Conservation (phyloP, 2,113 vertebrate species). For the Orycteropus afer region DNA sequence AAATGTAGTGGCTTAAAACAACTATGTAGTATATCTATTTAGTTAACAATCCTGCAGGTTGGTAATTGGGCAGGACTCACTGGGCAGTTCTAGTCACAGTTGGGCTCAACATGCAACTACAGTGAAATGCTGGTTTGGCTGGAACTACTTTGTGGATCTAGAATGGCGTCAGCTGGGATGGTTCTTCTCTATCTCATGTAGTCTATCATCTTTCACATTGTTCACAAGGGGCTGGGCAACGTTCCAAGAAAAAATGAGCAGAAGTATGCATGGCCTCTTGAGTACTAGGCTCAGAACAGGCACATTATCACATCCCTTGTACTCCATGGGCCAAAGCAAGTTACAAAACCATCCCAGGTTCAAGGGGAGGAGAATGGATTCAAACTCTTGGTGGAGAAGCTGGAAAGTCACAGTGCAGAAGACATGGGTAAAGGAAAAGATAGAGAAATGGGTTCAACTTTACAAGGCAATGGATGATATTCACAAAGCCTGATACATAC, state of each 20-base stretch:
- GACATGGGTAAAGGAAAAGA: neutral
- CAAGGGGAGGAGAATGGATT: neutral
- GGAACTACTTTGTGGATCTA: neutral
- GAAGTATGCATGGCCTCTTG: neutral
- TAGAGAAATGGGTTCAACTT: neutral
- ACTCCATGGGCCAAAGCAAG: neutral
- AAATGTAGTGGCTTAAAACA: constrained; percentile 14
- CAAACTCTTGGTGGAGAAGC: neutral
- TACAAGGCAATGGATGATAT: neutral
- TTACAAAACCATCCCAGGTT: neutral
- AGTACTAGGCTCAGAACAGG: neutral
- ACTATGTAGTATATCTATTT: neutral
- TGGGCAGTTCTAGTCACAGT: neutral
- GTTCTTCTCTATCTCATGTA: neutral
- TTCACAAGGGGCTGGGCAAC: neutral
- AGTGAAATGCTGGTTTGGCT: neutral
- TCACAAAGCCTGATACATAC: neutral
- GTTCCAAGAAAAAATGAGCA: neutral
- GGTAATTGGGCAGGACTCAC: neutral
- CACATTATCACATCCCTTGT: neutral
- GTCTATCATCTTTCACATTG: neutral
- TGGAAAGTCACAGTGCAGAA: neutral
- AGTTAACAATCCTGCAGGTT: neutral
- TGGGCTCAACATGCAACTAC: neutral
- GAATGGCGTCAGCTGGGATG: neutral